Evolutionary conservation across 2,888 invertebrate species (phyloP), one percentile per base, ranked within the genome.

Genomic region (Rhagonycha lutea): DNA sequence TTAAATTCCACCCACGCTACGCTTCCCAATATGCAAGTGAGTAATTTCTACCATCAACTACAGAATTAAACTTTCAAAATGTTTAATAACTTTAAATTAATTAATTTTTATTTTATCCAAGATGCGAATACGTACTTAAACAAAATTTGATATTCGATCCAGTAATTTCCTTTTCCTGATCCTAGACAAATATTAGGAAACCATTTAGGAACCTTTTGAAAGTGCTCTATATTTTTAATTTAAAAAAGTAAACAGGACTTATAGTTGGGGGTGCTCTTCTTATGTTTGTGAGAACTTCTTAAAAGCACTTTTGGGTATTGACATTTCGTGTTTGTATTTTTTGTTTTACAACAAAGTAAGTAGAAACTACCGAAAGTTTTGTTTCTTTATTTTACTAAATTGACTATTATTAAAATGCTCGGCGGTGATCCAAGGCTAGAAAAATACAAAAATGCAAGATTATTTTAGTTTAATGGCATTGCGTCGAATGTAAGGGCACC

Each of bases 141-240:
- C 47, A 10, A 63, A 28, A 28, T 18, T 8, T 62, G 76, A 70
- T 70, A 76, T 73, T 61, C 47, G 73, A 76, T 70, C 47, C 60
- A 18, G 70, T 76, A 76, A 76, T 76, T 76, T 76, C 73, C 73
- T 70, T 70, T 73, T 68, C 60, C 23, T 23, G 63, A 61, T 23
- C 76, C 76, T 76, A 73, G 67, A 68, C 14, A 69, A 76, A 76
- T 76, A 76, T 76, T 76, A 70, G 29, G 76, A 76, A 76, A 68
- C 73, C 76, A 76, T 73, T 73, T 73, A 76, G 70, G 63, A 61
- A 61, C 73, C 68, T 65, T 26, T 65, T 7, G 26, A 47, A 63
- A 73, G 68, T 76, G 76, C 76, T 68, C 76, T 71, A 76, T 68
- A 76, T 76, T 76, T 76, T 76, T 76, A 76, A 76, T 76, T 75